Base-by-base conservation (phyloP, 2,113 vertebrate species). In the Eurystomus gularis region DNA sequence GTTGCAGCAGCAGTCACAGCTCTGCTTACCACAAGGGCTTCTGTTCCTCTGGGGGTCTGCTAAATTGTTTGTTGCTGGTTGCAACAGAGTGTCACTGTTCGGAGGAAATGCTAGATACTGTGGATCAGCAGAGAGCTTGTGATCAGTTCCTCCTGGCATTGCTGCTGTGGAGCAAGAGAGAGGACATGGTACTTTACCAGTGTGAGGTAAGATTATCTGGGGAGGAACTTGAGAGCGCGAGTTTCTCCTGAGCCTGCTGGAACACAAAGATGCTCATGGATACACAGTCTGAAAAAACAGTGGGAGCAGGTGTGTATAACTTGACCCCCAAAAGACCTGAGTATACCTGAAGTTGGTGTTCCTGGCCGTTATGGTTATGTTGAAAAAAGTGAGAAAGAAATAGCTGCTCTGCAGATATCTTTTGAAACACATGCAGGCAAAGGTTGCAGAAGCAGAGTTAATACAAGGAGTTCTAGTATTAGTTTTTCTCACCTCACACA, bases 61-160 rank as follows among this genome's bases (percentile, higher is more conserved):
- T 66, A 21, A 73, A 17, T 25, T 18, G 17, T 17, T 48, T 48
- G 39, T 44, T 0, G 0, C 18, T 73, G 21, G 5, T 24, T 70
- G 54, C 64, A 80, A 54, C 28, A 46, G 49, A 23, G 66, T 55
- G 37, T 83, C 77, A n/a, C 68, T 12, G 9, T 49, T 86, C 58
- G 31, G 61, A 88, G 54, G 26, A 51, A 49, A 18, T 46, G n/a
- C 62, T 86, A 79, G 71, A 61, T 82, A 66, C 54, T 1, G 2
- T 40, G 57, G 26, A 26, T 69, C 86, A 68, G 2, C 17, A 62
- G 31, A 40, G 52, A 82, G 26, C 46, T 62, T 71, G 48, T 69
- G 26, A 0, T 61, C 55, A 51, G 15, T 29, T 51, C 28, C 51
- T 92, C 17, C 42, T 76, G 75, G 39, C 23, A 33, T 11, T 83